phyloP scores from a whole-genome alignment of 2,888 invertebrate genomes.

The Halictus quadricinctus region DNA sequence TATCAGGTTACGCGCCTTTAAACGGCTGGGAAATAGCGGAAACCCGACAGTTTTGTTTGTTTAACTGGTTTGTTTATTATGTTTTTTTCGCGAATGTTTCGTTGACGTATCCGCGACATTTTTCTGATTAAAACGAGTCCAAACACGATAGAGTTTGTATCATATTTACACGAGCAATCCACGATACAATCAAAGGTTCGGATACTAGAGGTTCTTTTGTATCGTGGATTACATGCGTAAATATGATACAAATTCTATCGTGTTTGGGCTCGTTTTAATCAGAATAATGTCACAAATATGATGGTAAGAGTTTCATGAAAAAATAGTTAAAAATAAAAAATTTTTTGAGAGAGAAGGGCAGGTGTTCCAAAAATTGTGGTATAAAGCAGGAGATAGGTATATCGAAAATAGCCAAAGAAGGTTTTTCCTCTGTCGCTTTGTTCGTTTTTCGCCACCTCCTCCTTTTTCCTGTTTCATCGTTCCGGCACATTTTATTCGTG shows the following conservation, averaged over 20 bases:
- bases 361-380: too few species aligned
- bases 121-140: background rate
- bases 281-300: background rate
- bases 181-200: background rate
- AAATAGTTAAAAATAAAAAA: too few species aligned
- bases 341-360: too few species aligned
- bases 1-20: background rate
- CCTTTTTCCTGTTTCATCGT: too few species aligned
- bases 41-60: background rate
- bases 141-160: background rate
- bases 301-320: background rate
- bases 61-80: background rate
- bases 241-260: background rate
- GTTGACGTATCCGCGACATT: background rate
- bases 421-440: too few species aligned
- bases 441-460: too few species aligned
- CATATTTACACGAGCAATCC: background rate
- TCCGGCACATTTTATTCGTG: too few species aligned
- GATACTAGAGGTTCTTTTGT: too few species aligned
- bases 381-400: too few species aligned
- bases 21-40: background rate
- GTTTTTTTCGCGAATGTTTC: background rate
- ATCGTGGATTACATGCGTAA: background rate
- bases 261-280: background rate
- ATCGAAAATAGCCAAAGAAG: too few species aligned